Base-by-base conservation (phyloP, 2,113 vertebrate species). In the Channa argus region DNA sequence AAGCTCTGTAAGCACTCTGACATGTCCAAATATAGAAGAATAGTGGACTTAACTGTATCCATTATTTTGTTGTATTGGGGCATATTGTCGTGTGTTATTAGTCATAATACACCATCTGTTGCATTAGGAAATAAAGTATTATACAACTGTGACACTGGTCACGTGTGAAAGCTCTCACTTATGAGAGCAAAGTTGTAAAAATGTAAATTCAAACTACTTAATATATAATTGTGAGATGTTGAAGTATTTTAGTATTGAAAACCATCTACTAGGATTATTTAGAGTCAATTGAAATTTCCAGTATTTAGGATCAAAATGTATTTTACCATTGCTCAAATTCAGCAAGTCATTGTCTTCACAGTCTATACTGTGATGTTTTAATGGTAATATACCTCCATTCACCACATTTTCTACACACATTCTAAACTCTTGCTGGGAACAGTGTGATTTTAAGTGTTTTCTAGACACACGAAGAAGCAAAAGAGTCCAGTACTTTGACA, bases 91-190 rank as follows among this genome's bases (percentile, higher is more conserved):
- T 72, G 69, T 6, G 6, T 68, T 74, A 58, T 47, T 67, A 55
- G 37, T 61, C 50, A 37, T n/a, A 33, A 37, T 9, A 65, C 62
- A 56, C 34, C 51, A 71, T 82, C 54, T 73, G 72, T 72, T 80
- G 64, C 75, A 74, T 59, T 74, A 75, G 79, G 36, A 84, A 82
- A 87, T 87, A 84, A 86, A 86, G 74, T 47, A 63, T 50, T 58
- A 55, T 54, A 49, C 63, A 70, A 71, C 43, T 55, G 51, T 79
- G 12, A 63, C 24, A 14, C 6, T 58, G 13, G 5, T 70, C 46
- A 53, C 3, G 39, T 76, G 50, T 79, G 49, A 37, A 55, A 36
- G 77, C 12, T 61, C 50, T 61, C 50, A 24, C 9, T n/a, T 37
- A 52, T 63, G 36, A 3, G 5, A 41, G 4, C 39, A 41, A 41